A percentile compares a stretch with the other conserved stretches of the same genome.
These are phyloP conservation scores for Betta splendens DNA, from an alignment of 2,797 vertebrate genomes.

Conservation along the genomic window DNA sequence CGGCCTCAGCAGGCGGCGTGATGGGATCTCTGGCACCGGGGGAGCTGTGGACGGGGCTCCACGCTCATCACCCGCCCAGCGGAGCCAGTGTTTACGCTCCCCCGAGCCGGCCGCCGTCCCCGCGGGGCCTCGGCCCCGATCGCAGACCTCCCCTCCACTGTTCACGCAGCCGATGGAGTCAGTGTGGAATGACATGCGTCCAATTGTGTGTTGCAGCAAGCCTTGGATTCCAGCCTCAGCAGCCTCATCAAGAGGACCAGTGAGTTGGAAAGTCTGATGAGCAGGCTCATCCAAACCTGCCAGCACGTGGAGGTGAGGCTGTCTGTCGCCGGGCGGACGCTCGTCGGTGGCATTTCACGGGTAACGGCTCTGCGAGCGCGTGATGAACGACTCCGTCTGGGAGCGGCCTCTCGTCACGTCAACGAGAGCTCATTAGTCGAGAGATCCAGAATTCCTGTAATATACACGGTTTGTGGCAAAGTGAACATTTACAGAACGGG, in stretches of 20 bases:
- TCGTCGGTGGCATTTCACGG: constrained; percentile 29
- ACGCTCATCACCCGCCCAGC: constrained; percentile 55
- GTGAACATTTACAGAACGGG: not conserved
- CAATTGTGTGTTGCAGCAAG: constrained; percentile 86
- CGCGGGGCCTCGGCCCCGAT: constrained; percentile 43
- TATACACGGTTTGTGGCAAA: constrained; percentile 7
- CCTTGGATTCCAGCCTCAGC: constrained; percentile 95
- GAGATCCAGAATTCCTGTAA: constrained; percentile 20
- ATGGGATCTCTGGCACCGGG: constrained; percentile 64
- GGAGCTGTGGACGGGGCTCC: constrained; percentile 34
- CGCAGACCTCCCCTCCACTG: constrained; percentile 42
- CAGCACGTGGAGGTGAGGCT: constrained; percentile 96
- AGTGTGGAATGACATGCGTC: constrained; percentile 57
- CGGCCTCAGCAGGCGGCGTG: constrained; percentile 62
- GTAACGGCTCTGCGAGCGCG: constrained; percentile 44
- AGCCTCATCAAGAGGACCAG: constrained; percentile 98
- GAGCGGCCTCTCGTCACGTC: constrained; percentile 32
- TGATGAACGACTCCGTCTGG: constrained; percentile 48
- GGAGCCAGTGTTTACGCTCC: constrained; percentile 46
- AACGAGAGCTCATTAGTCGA: constrained; percentile 43
- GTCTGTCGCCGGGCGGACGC: constrained; percentile 55
- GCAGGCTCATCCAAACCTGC: constrained; percentile 98
- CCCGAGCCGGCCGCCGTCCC: constrained; percentile 32
- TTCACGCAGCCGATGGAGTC: constrained; percentile 49
- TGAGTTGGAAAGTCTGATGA: constrained; percentile 97